Conservation (phyloP, 2,888 invertebrate species). For the Machimus rusticus region DNA sequence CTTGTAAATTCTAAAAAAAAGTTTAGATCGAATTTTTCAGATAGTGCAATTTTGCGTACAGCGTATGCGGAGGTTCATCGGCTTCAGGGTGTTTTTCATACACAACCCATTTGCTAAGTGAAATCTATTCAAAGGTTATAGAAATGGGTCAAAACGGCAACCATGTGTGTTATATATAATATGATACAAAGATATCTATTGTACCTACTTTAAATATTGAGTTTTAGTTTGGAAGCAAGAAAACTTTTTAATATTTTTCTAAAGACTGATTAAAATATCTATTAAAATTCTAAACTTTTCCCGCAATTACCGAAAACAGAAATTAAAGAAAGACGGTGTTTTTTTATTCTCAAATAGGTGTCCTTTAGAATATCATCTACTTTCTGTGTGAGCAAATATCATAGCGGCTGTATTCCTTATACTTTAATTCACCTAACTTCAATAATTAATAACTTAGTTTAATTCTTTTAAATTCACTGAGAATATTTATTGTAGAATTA, state of each 20-base stretch:
- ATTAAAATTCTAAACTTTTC: too few species aligned
- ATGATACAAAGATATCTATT: not conserved
- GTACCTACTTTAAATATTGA: not conserved
- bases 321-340: too few species aligned
- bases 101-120: not conserved
- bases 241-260: too few species aligned
- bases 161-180: not conserved
- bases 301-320: too few species aligned
- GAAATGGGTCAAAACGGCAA: not conserved
- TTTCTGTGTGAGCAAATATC: too few species aligned
- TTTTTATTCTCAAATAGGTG: too few species aligned
- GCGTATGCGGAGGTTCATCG: not conserved
- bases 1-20: conserved; percentile 6
- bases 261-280: too few species aligned
- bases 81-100: not conserved
- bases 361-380: too few species aligned
- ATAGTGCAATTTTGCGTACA: not conserved
- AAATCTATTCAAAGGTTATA: not conserved
- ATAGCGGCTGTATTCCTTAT: too few species aligned
- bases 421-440: too few species aligned
- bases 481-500: not conserved
- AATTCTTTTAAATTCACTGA: not conserved
- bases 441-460: too few species aligned
- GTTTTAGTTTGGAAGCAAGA: too few species aligned
- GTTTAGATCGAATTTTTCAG: conserved; percentile 23